Evolutionary conservation across 35 echinoderm and acorn worm species (phyloP), one percentile per base, ranked within the genome.

Genomic region (Strongylocentrotus purpuratus): DNA sequence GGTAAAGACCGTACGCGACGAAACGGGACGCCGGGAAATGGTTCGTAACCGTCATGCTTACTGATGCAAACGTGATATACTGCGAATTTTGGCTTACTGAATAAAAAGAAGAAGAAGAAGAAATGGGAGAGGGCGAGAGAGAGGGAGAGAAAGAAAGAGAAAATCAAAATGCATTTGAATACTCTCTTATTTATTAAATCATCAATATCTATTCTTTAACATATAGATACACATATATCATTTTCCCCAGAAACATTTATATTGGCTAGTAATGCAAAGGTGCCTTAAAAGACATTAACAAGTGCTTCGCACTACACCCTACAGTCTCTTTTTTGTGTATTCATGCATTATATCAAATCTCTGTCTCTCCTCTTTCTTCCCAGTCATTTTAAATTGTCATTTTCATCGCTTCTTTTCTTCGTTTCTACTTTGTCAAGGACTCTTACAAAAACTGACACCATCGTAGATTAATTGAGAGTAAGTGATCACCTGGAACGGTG

Each of bases 31-130:
- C 17, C 12, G 87, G 45, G 31, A 10, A 89, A 89, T 89, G 87
- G 45, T 46, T 89, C 87, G 87, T 89, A 89, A 89, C 87, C 87
- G 87, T 89, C 45, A 33, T 89, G 87, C 87, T 46, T 46, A 89
- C 87, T 89, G 87, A 33, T 78, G 65, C 65, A 78, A 78, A 8
- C 7, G 65, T 78, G 65, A 78, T n/a, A n/a, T 7, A 78, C 65
- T 78, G 65, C 25, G 65, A 4, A 78, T 78, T 78, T 78, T 78
- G 20, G 65, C 65, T 78, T 78, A n/a, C 65, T 55, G 50, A 15
- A 55, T 55, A 55, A 55, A 15, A 55, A 55, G 50, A 55, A 55
- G 50, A 55, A 41, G 35, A 41, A 41, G 35, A 41, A 41, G 35
- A 41, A 41, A n/a, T n/a, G n/a, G n/a, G n/a, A n/a, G 35, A 41